Evolutionary conservation across 2,797 vertebrate genomes (phyloP).

Genomic region (Psittacula derbiana): DNA sequence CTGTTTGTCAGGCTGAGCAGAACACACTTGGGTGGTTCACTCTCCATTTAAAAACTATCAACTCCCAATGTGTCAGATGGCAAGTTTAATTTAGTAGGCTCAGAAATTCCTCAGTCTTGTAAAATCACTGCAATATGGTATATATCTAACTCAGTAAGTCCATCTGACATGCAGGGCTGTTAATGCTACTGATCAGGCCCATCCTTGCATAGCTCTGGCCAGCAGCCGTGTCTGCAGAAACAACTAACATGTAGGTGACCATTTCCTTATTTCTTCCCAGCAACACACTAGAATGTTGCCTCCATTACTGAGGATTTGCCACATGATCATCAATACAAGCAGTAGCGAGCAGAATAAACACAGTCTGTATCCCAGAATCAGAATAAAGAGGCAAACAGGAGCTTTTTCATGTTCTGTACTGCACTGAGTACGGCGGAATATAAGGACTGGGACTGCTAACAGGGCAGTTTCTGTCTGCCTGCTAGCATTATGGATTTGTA

Average conservation of each 20-base stretch:
- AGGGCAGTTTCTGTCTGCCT: background rate
- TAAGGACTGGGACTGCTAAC: background rate
- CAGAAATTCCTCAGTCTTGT: background rate
- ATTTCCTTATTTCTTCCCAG: background rate
- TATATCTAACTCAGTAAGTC: background rate
- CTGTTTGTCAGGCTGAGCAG: background rate
- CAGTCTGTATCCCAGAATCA: background rate
- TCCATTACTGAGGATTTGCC: background rate
- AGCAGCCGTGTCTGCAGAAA: background rate
- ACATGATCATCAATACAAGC: background rate
- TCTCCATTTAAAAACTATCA: background rate
- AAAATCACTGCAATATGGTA: background rate
- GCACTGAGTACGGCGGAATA: background rate
- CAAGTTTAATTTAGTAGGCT: constrained; percentile 8
- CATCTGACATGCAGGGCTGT: background rate
- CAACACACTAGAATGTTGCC: background rate
- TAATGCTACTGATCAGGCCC: background rate
- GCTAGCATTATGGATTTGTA: background rate
- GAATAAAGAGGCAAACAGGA: background rate
- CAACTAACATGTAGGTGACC: background rate
- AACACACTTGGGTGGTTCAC: background rate
- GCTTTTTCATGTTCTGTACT: background rate
- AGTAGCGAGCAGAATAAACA: background rate
- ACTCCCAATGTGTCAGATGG: background rate
- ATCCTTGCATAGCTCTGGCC: background rate